phyloP scores from a whole-genome alignment of 2,797 vertebrate genomes.

The Setipinna tenuifilis region DNA sequence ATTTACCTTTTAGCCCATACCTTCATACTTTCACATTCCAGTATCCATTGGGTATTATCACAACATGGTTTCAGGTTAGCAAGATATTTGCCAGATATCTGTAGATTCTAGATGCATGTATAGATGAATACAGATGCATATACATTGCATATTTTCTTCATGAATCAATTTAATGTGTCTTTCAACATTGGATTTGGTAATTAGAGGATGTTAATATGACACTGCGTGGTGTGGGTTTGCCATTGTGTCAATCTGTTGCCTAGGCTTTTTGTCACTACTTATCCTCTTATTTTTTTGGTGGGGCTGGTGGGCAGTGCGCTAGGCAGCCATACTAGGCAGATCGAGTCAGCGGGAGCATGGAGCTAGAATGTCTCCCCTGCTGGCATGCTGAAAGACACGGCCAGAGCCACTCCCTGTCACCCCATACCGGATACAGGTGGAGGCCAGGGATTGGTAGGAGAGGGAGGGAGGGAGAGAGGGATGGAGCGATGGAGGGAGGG shows the following conservation, averaged over 20 bases:
- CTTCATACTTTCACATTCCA: no score
- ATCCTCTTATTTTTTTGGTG: background rate
- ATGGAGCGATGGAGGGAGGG: background rate
- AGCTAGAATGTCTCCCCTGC: background rate
- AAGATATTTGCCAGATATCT: background rate
- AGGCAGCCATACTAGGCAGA: background rate
- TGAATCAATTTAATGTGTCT: no score
- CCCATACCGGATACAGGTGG: constrained; percentile 27
- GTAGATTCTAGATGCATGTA: background rate
- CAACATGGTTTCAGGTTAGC: background rate
- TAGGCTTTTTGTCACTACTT: background rate
- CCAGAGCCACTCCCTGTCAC: constrained; percentile 37
- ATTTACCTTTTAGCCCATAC: no score
- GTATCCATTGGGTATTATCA: background rate
- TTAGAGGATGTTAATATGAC: background rate
- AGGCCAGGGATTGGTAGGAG: constrained; percentile 28
- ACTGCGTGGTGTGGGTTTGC: background rate
- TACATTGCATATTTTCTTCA: background rate
- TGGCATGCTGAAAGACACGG: background rate
- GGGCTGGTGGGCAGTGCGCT: background rate
- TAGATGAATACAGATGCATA: no score
- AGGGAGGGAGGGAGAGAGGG: constrained; percentile 27
- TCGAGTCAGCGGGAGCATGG: background rate
- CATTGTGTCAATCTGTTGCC: background rate
- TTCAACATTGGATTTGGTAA: background rate